Conservation (phyloP, 2,797 vertebrate genomes). For the Garrulus glandarius region DNA sequence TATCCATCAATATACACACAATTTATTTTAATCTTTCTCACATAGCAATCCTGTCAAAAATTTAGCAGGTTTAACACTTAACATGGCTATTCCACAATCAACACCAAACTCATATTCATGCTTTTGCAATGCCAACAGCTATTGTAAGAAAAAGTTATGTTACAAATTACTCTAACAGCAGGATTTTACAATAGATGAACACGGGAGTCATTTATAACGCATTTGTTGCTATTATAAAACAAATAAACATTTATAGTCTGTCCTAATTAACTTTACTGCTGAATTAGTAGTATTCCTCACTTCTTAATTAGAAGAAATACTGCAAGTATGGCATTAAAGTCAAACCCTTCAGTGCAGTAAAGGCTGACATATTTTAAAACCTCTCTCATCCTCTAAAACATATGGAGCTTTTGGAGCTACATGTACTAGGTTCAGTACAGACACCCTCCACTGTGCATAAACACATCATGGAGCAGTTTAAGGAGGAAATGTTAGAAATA, state of each 20-base stretch:
- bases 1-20: neutral
- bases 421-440: neutral
- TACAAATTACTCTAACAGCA: neutral
- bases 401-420: neutral
- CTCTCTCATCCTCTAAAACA: neutral
- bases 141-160: neutral
- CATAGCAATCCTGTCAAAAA: neutral
- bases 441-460: neutral
- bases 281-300: neutral
- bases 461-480: neutral
- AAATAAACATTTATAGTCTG: conserved; percentile 37
- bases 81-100: neutral
- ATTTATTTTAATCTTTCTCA: neutral
- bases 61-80: neutral
- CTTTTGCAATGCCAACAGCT: neutral
- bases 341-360: neutral
- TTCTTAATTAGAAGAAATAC: conserved; percentile 6
- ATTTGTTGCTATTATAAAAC: conserved; percentile 26
- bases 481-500: neutral
- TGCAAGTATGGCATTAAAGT: neutral
- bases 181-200: conserved; percentile 17
- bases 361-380: neutral
- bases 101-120: neutral
- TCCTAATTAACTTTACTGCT: conserved; percentile 23
- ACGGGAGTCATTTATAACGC: neutral